These are phyloP conservation scores for Ectemnius continuus DNA, from an alignment of 2,888 invertebrate genomes.

Conservation along the genomic window DNA sequence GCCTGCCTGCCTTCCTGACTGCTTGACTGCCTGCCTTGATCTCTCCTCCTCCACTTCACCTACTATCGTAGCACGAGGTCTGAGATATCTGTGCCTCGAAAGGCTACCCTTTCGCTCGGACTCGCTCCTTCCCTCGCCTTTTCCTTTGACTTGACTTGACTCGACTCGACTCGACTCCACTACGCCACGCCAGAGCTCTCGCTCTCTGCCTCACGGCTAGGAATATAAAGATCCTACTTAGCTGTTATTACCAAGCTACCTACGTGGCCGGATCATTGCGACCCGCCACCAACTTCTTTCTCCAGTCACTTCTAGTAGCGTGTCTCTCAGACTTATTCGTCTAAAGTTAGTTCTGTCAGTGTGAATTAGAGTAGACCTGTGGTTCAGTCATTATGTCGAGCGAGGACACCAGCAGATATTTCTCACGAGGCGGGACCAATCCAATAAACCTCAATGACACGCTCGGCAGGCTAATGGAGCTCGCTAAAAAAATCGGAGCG, in stretches of 20 bases:
- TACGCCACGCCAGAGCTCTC: conserved; percentile 35
- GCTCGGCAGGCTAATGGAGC: conserved; percentile 25
- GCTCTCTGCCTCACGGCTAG: conserved; percentile 71
- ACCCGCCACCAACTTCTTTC: neutral
- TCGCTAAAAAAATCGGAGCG: conserved; percentile 35
- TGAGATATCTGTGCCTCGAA: neutral
- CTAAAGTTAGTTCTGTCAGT: neutral
- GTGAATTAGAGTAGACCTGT: neutral
- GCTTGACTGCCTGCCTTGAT: neutral
- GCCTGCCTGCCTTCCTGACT: neutral
- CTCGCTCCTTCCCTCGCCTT: conserved; percentile 1
- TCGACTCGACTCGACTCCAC: conserved; percentile 14
- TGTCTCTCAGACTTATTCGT: neutral
- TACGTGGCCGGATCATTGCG: conserved; percentile 71
- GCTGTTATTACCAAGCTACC: conserved; percentile 74
- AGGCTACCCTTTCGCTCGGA: neutral
- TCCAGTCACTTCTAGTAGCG: neutral
- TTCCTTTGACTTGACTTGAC: neutral
- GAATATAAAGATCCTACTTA: conserved; percentile 78
- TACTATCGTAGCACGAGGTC: neutral
- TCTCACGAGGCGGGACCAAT: conserved; percentile 29
- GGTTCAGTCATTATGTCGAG: neutral
- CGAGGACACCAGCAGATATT: neutral
- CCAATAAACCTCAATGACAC: conserved; percentile 41
- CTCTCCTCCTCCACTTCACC: conserved; percentile 1